phyloP scores from a whole-genome alignment of 1,140 invertebrate species.

The Halictus rubicundus region DNA sequence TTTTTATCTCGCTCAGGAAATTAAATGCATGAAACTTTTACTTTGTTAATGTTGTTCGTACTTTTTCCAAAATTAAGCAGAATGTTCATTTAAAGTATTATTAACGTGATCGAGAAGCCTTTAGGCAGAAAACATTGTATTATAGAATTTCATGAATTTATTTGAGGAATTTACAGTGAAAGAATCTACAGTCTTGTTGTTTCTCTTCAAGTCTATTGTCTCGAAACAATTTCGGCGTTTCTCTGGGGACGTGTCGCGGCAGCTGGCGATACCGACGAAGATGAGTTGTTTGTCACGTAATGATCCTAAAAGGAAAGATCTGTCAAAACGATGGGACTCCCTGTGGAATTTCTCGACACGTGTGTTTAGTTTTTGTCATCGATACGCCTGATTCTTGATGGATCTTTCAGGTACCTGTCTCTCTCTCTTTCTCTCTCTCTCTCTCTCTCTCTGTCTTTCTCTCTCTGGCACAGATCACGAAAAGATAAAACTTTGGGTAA shows the following conservation, averaged over 20 bases:
- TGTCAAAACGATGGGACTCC: conserved; percentile 52
- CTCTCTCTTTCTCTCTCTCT: no score
- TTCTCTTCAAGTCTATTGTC: conserved; percentile 55
- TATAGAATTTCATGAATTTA: no score
- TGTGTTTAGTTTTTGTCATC: conserved; percentile 46
- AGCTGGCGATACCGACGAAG: neutral
- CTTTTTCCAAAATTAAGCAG: no score
- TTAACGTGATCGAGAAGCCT: no score
- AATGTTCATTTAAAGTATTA: no score
- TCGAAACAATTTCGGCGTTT: conserved; percentile 12
- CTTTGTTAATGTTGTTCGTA: no score
- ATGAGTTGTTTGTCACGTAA: conserved; percentile 13
- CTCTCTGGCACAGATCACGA: conserved; percentile 19
- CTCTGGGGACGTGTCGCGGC: conserved; percentile 6
- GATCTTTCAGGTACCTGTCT: conserved; percentile 34
- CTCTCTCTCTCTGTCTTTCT: no score
- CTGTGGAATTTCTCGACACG: conserved; percentile 23
- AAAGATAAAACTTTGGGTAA: conserved; percentile 1
- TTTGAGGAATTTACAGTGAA: no score
- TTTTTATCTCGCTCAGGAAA: no score
- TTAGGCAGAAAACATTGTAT: no score
- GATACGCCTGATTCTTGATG: conserved; percentile 51
- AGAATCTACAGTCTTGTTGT: no score
- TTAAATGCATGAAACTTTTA: no score
- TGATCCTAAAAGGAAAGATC: conserved; percentile 50